Evolutionary conservation across 2,797 vertebrate genomes (phyloP).

Genomic region (Corythornis leucogaster): DNA sequence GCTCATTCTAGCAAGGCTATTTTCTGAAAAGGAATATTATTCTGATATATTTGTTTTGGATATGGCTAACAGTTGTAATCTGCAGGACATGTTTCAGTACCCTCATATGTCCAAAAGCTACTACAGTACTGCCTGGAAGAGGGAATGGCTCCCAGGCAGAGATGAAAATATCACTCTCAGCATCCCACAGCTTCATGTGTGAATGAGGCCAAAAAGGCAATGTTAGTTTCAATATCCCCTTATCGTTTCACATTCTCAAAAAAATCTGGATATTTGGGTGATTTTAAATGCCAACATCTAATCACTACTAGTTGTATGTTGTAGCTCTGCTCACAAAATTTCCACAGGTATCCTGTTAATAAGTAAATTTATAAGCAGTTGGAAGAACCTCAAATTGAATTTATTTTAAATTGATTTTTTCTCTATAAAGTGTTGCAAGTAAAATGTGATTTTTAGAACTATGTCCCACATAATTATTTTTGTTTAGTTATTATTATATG

Average conservation of each 20-base stretch:
- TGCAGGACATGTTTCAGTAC: not conserved
- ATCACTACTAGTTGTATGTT: not conserved
- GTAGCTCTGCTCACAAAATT: not conserved
- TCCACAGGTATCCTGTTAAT: not conserved
- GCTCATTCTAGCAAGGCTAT: not conserved
- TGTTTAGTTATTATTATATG: not conserved
- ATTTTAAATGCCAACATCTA: not conserved
- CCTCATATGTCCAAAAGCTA: not conserved
- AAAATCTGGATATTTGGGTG: not conserved
- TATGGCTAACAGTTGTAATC: not conserved
- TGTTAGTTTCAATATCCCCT: not conserved
- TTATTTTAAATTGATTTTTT: not conserved
- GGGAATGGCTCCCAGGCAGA: not conserved
- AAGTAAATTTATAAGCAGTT: not conserved
- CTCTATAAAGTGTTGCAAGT: not conserved
- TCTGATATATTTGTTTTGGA: not conserved
- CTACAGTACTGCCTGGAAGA: not conserved
- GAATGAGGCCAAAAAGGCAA: not conserved
- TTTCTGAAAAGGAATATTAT: not conserved
- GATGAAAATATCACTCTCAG: not conserved
- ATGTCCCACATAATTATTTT: not conserved
- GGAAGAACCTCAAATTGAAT: not conserved
- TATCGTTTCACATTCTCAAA: not conserved
- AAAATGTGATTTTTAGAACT: not conserved
- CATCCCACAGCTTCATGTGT: not conserved